Percentiles rank a stretch among this genome's conserved stretches.
phyloP scores from a whole-genome alignment of 2,797 vertebrate species.

The Echiichthys vipera region DNA sequence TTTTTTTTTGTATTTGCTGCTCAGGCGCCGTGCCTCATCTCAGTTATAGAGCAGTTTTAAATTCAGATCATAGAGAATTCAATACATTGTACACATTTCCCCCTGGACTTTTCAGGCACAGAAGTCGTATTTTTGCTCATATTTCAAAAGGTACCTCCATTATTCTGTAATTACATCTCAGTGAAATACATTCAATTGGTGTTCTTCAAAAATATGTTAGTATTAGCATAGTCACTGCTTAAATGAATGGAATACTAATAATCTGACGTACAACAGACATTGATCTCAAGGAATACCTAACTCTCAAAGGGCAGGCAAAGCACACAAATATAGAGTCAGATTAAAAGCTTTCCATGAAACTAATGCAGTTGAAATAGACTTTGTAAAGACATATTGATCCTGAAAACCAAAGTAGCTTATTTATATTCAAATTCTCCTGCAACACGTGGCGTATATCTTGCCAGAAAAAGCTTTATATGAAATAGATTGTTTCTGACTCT shows the following conservation, averaged over 20 bases:
- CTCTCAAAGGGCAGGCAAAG: conserved; percentile 22
- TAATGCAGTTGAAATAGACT: conserved; percentile 54
- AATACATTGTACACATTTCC: no score
- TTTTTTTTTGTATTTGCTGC: no score
- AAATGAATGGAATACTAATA: background rate
- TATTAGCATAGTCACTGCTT: background rate
- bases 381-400: conserved; percentile 46
- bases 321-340: conserved; percentile 38
- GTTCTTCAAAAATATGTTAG: background rate
- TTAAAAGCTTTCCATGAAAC: conserved; percentile 45
- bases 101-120: no score
- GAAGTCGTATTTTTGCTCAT: no score
- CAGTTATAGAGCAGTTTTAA: no score
- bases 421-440: conserved; percentile 41
- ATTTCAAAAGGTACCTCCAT: background rate
- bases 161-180: background rate
- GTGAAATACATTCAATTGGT: background rate
- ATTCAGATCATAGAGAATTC: no score
- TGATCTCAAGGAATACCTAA: background rate
- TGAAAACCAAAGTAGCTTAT: conserved; percentile 14
- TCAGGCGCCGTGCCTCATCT: no score
- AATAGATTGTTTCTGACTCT: conserved; percentile 33
- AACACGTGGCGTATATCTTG: background rate
- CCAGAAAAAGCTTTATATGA: conserved; percentile 40
- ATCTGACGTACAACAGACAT: background rate